These are phyloP conservation scores for Ramphastos sulfuratus DNA, from an alignment of 2,113 vertebrate species.

Conservation along the genomic window DNA sequence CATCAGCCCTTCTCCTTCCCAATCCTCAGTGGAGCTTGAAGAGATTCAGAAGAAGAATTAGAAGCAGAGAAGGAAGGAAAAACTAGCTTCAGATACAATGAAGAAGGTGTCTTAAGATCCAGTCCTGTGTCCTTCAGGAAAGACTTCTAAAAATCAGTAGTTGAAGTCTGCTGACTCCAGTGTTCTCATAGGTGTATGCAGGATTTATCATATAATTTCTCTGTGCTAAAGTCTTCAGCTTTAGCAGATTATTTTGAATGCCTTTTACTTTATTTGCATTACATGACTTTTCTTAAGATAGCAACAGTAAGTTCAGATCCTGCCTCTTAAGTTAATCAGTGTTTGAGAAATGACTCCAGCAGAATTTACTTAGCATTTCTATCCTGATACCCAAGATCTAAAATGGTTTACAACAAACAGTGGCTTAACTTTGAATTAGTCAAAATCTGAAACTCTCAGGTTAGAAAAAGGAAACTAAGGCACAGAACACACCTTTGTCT, in stretches of 20 bases:
- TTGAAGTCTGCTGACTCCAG: not conserved
- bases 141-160: not conserved
- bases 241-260: not conserved
- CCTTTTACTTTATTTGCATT: not conserved
- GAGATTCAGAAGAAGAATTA: not conserved
- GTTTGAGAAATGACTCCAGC: not conserved
- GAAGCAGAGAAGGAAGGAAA: not conserved
- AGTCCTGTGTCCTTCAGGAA: not conserved
- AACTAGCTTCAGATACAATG: not conserved
- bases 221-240: not conserved
- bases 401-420: not conserved
- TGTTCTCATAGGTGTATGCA: not conserved
- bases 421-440: not conserved
- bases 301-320: not conserved
- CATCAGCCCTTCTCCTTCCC: not conserved
- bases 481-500: not conserved
- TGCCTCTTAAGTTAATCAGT: not conserved
- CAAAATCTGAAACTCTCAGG: not conserved
- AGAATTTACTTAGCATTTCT: not conserved
- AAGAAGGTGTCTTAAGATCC: not conserved
- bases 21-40: not conserved
- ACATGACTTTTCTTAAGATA: not conserved
- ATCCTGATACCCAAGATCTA: not conserved
- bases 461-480: not conserved
- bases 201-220: not conserved